Evolutionary conservation across 1,140 invertebrate genomes (phyloP), one percentile per base, ranked within the genome.

Genomic region (Drosophila suzukii): DNA sequence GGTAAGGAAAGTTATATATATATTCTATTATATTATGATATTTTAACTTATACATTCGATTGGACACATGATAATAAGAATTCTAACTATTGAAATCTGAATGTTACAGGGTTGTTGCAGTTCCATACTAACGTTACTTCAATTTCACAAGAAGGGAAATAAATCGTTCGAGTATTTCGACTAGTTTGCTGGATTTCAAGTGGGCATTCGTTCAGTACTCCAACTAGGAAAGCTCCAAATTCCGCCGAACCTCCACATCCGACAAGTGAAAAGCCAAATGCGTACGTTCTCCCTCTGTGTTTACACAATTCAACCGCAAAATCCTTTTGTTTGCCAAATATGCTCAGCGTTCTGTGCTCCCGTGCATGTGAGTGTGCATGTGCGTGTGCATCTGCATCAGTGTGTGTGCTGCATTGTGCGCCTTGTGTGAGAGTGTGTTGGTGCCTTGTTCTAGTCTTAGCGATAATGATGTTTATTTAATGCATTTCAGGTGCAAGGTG

Each of bases 401-500:
- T 27, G 65, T 60, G 54, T 72, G 61, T 49, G 68, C 51, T 51
- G 63, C 75, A 77, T 77, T 70, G 63, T 70, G 60, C 57, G 17
- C 27, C 20, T 43, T 20, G 30, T 43, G 49, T 73, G 53, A 38
- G 43, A 20, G 46, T 57, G 65, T 43, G 46, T 39, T 13, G 51
- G 32, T 51, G 54, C 61, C 74, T 68, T 78, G 75, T 79, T 61
- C 65, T 56, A 73, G 83, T 77, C 83, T 89, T 84, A 58, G 84
- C 83, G 84, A 88, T 88, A 88, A 88, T 89, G 83, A 88, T 88
- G 83, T 88, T 88, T 88, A 88, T 89, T 88, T 89, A 88, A 88
- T 88, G 83, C 83, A 88, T 88, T 88, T 72, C 83, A 88, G 83
- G 83, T 88, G 84, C 84, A 84, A 88, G 83, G 71, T 83, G 83